phyloP scores from a whole-genome alignment of 2,797 vertebrate species.

The Typhlichthys eigenmanni region DNA sequence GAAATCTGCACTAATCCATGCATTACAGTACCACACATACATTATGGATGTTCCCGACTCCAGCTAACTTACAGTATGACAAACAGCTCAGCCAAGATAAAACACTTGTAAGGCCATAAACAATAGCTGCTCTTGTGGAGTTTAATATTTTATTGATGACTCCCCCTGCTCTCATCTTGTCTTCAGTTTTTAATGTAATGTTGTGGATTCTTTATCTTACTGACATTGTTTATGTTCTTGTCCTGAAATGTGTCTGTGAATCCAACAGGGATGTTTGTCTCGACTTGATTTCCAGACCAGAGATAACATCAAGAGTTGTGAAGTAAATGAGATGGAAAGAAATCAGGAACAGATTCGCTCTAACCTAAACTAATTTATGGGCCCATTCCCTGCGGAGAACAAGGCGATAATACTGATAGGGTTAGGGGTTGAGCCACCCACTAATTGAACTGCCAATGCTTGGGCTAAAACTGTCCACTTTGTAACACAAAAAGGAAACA shows the following conservation, averaged over 20 bases:
- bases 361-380: background rate
- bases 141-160: too few relatives aligned
- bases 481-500: too few relatives aligned
- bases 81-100: too few relatives aligned
- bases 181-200: too few relatives aligned
- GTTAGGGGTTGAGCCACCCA: conserved; percentile 12
- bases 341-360: background rate
- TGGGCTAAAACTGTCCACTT: too few relatives aligned
- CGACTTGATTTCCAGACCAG: background rate
- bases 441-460: background rate
- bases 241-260: too few relatives aligned
- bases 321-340: background rate
- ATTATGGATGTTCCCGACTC: background rate
- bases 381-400: background rate
- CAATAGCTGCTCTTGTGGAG: too few relatives aligned
- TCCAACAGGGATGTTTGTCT: too few relatives aligned
- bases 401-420: conserved; percentile 11
- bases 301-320: background rate
- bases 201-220: too few relatives aligned
- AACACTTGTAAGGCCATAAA: too few relatives aligned
- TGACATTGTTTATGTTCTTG: too few relatives aligned
- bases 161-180: too few relatives aligned
- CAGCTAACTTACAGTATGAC: background rate
- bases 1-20: conserved; percentile 9
- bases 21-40: background rate